Evolutionary conservation across 1,140 invertebrate species (phyloP), one percentile per base, ranked within the genome.

Genomic region (Andrena cerasifolii): DNA sequence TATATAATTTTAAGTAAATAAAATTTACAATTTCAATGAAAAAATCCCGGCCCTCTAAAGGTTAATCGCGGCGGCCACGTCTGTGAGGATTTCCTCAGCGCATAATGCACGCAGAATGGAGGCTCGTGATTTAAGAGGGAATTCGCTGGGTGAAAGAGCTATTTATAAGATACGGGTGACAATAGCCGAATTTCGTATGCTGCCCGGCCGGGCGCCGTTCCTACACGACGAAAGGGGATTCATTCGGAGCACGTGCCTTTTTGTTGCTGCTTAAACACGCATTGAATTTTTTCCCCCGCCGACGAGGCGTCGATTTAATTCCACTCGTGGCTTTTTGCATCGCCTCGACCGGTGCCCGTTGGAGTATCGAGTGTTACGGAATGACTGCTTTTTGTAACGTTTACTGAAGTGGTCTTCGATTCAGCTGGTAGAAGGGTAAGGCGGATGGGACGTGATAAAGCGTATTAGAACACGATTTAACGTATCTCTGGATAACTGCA

Each of bases 121-220:
- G 56, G 0, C 1, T 0, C 16, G 21, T 71, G 76, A 78, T 63
- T 72, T 78, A 72, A 72, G 31, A 14, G 58, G 7, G 45, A 33
- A 80, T 80, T 65, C 40, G 49, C 56, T 18, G 16, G 21, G 53
- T 24, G 33, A n/a, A 18, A 31, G 53, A 12, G 61, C 18, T 75
- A 49, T 71, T 80, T 76, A 79, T 82, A 76, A 70, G 40, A 45
- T 54, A 80, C 24, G 26, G 58, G 36, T 47, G 65, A 76, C 80
- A 80, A 80, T 82, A 43, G 65, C 24, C 65, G 56, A 75, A 82
- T 82, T 79, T 79, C 53, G 80, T 66, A 82, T 70, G 80, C 78
- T 33, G 26, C 31, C 45, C 65, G 49, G 14, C 21, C 2, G 31
- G n/a, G 3, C 62, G 4, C 14, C 31, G 54, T 49, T 28, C 18